These are phyloP conservation scores for Leucoraja ocellata DNA, from an alignment of 2,797 vertebrate genomes.

Conservation along the genomic window DNA sequence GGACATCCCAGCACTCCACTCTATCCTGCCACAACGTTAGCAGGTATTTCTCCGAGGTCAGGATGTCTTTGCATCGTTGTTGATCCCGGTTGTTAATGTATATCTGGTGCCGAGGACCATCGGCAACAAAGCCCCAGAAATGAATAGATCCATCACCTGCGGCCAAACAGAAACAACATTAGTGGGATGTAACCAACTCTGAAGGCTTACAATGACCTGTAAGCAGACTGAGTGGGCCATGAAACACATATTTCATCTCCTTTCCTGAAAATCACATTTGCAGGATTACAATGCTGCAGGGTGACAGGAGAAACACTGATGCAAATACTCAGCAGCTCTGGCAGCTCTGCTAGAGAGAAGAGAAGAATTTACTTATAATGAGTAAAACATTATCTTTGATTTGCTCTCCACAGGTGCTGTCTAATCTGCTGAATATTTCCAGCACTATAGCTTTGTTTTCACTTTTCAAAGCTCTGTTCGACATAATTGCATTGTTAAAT, in stretches of 20 bases:
- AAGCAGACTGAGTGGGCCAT: neutral
- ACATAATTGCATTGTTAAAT: neutral
- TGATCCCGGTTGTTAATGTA: conserved; percentile 37
- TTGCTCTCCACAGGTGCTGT: too few species aligned
- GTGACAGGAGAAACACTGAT: too few species aligned
- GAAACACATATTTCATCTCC: neutral
- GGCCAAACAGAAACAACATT: conserved; percentile 22
- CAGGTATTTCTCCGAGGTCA: conserved; percentile 63
- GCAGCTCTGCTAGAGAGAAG: too few species aligned
- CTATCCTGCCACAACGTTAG: conserved; percentile 55
- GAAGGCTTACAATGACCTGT: conserved; percentile 41
- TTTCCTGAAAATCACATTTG: neutral
- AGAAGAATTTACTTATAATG: too few species aligned
- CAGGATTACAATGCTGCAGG: neutral
- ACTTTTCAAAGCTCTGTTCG: conserved; percentile 42
- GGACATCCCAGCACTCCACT: conserved; percentile 61
- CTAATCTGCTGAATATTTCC: too few species aligned
- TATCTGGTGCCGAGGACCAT: neutral
- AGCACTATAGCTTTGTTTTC: too few species aligned
- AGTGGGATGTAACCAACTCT: neutral
- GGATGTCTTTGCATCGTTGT: conserved; percentile 60
- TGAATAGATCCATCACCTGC: conserved; percentile 51
- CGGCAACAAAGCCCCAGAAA: conserved; percentile 56
- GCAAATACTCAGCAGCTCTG: too few species aligned
- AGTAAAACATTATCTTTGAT: too few species aligned